phyloP scores from a whole-genome alignment of 2,113 vertebrate genomes.

The Apistogramma diplotaenia region DNA sequence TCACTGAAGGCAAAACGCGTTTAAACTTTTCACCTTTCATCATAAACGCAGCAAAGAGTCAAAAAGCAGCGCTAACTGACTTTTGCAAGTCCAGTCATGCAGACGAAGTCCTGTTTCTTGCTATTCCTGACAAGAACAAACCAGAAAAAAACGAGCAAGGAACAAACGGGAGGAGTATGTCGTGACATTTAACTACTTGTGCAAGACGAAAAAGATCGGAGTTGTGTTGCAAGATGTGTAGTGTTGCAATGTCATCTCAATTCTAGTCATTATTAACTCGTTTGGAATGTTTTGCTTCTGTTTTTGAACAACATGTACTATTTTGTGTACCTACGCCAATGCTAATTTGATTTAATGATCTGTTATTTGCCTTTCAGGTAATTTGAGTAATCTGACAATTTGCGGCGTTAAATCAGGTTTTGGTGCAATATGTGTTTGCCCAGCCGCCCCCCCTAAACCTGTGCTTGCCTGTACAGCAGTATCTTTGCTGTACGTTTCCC shows the following conservation, averaged over 20 bases:
- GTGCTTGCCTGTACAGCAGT: too few species aligned
- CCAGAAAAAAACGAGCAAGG: too few species aligned
- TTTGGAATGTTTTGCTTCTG: not conserved
- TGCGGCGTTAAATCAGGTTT: not conserved
- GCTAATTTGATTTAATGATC: not conserved
- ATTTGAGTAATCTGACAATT: not conserved
- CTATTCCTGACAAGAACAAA: not conserved
- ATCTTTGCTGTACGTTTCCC: too few species aligned
- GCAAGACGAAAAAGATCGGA: slow-evolving; percentile 9
- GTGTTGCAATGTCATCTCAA: slow-evolving; percentile 13
- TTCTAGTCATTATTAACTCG: not conserved
- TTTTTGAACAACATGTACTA: not conserved
- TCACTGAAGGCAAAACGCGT: not conserved
- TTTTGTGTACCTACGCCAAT: not conserved
- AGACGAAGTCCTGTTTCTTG: not conserved
- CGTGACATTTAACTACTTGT: not conserved
- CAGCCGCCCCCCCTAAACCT: too few species aligned
- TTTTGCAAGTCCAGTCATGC: not conserved
- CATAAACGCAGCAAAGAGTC: not conserved
- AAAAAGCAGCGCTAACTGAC: not conserved
- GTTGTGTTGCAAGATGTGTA: slow-evolving; percentile 5
- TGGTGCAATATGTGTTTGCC: not conserved
- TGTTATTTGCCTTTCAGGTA: not conserved
- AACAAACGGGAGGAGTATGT: not conserved
- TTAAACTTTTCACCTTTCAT: not conserved